Conservation (phyloP, 2,797 vertebrate species). For the Protosalanx chinensis region DNA sequence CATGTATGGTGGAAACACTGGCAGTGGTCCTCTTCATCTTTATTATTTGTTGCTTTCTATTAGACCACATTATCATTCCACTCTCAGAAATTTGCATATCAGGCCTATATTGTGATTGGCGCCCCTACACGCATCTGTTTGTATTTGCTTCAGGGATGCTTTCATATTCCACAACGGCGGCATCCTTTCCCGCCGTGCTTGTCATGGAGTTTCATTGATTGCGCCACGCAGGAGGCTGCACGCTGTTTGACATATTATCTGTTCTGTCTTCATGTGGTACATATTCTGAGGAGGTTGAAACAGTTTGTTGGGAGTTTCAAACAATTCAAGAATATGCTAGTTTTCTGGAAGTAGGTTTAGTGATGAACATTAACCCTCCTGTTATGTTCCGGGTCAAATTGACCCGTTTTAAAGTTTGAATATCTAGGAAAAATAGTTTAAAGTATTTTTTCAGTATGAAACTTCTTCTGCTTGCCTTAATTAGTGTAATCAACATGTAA, state of each 20-base stretch:
- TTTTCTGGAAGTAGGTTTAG: not conserved
- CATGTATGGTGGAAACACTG: not conserved
- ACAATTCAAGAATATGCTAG: not conserved
- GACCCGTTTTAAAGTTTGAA: too few relatives aligned
- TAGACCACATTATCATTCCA: not conserved
- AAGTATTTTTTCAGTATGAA: too few relatives aligned
- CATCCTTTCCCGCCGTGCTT: slow-evolving; percentile 26
- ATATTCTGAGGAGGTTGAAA: slow-evolving; percentile 16
- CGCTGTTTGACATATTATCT: slow-evolving; percentile 36
- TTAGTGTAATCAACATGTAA: too few relatives aligned
- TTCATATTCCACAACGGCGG: slow-evolving; percentile 12
- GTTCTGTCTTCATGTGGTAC: slow-evolving; percentile 11
- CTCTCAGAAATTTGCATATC: not conserved
- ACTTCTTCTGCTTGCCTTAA: too few relatives aligned
- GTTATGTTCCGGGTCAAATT: too few relatives aligned
- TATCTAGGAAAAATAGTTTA: too few relatives aligned
- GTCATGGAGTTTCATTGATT: slow-evolving; percentile 44
- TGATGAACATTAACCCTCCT: too few relatives aligned
- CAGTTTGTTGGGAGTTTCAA: not conserved
- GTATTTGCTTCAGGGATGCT: not conserved
- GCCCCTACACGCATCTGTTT: not conserved
- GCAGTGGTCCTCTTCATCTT: not conserved
- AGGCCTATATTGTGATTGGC: not conserved
- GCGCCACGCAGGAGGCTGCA: slow-evolving; percentile 25
- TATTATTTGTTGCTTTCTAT: not conserved